Base-by-base conservation (phyloP, 2,113 vertebrate species). In the Thermophis baileyi region DNA sequence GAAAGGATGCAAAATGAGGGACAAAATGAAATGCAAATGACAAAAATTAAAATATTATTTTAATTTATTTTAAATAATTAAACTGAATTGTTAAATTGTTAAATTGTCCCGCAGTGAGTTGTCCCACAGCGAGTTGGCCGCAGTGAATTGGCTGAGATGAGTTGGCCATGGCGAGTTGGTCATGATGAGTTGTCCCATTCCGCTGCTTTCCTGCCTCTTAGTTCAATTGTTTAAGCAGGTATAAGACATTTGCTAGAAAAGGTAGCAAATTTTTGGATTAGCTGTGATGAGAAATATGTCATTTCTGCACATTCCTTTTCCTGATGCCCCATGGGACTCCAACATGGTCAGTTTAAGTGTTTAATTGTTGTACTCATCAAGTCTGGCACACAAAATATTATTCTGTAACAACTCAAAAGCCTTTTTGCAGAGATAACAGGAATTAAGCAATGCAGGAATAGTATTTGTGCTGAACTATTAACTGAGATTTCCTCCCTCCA, bases 361-460 rank as follows among this genome's bases (percentile, higher is more conserved):
- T 86, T 46, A 91, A 85, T 54, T 20, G 49, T 74, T 69, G 47
- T 88, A 89, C 24, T 1, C 63, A 24, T 11, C 44, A 89, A 10
- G 81, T 69, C 63, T 1, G 46, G 81, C 54, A 9, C 92, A 11
- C 2, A 92, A 27, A 90, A 49, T 40, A 63, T 11, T 30, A 89
- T 91, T 93, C 89, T 1, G 30, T 1, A 69, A 88, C 50, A 93
- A 94, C 93, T 92, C 91, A 90, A 95, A 88, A 74, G 49, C 86
- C 86, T 88, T 90, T 60, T 89, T 88, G 46, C 92, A 90, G 88
- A 81, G 89, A 40, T 20, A 54, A 69, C 94, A 53, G n/a, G 93
- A 90, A 92, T 95, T 96, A 91, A 53, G 50, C 27, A 88, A 89
- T 89, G 92, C 57, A 93, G 51, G 91, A 93, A 93, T 89, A 46